phyloP scores from a whole-genome alignment of 2,888 invertebrate species.

The Pyrgus malvae region DNA sequence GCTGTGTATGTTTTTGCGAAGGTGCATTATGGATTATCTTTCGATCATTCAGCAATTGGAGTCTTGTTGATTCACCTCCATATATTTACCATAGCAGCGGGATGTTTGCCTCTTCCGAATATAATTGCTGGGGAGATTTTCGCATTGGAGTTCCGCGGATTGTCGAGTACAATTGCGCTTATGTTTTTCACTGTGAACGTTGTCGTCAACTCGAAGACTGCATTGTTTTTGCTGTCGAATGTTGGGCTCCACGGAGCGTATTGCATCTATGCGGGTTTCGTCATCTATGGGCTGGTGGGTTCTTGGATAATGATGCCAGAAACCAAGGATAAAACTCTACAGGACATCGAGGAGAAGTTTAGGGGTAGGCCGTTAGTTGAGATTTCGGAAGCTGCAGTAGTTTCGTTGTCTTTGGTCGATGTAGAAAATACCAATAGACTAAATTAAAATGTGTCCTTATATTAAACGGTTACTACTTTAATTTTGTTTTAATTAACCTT shows the following conservation, averaged over 20 bases:
- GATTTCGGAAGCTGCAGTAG: no score
- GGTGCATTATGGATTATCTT: slow-evolving; percentile 40
- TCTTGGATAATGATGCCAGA: slow-evolving; percentile 83
- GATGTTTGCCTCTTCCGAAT: slow-evolving; percentile 84
- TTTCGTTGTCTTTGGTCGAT: no score
- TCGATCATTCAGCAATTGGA: slow-evolving; percentile 61
- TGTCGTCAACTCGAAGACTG: slow-evolving; percentile 83
- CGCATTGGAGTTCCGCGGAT: slow-evolving; percentile 79
- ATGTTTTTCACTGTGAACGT: slow-evolving; percentile 79
- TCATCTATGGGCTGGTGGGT: slow-evolving; percentile 73
- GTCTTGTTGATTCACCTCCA: slow-evolving; percentile 73
- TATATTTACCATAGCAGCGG: slow-evolving; percentile 77
- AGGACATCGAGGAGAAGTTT: slow-evolving; percentile 83
- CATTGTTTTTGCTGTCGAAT: slow-evolving; percentile 68
- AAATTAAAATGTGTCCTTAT: no score
- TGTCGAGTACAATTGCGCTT: slow-evolving; percentile 82
- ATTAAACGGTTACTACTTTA: no score
- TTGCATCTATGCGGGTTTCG: slow-evolving; percentile 73
- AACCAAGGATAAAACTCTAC: slow-evolving; percentile 83
- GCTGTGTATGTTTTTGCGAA: slow-evolving; percentile 61
- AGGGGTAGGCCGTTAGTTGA: slow-evolving; percentile 39
- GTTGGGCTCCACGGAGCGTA: slow-evolving; percentile 81
- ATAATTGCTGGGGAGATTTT: slow-evolving; percentile 86
- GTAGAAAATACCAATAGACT: no score
- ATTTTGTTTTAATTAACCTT: no score